These are phyloP conservation scores for Limnephilus lunatus DNA, from an alignment of 2,888 invertebrate species.

Conservation along the genomic window DNA sequence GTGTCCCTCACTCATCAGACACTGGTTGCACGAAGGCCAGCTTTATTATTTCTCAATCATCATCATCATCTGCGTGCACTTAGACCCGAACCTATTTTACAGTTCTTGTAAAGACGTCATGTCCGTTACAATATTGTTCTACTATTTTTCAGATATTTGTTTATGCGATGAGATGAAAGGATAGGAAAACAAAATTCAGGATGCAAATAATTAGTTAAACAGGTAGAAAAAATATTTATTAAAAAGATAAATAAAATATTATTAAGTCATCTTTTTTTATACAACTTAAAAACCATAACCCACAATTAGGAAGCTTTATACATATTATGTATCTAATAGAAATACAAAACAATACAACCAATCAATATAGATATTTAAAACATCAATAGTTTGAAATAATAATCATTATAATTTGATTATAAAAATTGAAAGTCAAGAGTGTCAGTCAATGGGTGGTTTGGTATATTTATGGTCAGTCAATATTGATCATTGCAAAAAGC, in stretches of 20 bases:
- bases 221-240: neutral
- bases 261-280: neutral
- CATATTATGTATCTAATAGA: too few species aligned
- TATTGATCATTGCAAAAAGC: neutral
- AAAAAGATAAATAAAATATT: neutral
- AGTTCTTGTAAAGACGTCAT: too few species aligned
- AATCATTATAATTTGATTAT: neutral
- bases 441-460: too few species aligned
- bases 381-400: neutral
- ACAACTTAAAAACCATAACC: neutral
- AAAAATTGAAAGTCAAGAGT: too few species aligned
- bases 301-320: neutral
- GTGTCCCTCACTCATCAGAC: too few species aligned
- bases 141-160: too few species aligned
- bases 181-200: neutral
- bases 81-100: too few species aligned
- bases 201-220: neutral
- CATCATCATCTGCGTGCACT: too few species aligned
- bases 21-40: too few species aligned
- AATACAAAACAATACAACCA: neutral
- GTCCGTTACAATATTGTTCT: too few species aligned
- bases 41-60: too few species aligned
- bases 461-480: neutral
- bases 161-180: neutral
- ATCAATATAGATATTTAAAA: neutral